A percentile compares a stretch with the other conserved stretches of the same genome.
Conservation (phyloP, 2,888 invertebrate genomes). For the Phortica magna region DNA sequence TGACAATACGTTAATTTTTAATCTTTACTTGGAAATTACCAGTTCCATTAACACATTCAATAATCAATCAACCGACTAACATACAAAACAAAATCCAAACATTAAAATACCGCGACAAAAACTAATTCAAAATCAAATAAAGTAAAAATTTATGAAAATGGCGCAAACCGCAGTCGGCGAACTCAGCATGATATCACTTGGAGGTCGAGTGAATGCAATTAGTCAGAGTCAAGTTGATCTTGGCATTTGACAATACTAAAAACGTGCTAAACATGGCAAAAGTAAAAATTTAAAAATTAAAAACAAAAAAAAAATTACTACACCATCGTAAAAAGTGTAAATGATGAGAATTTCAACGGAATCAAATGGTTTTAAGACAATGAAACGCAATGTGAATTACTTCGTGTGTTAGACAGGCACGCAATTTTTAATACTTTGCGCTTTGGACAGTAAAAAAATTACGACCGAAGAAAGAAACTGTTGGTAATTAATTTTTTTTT, state of each 20-base stretch:
- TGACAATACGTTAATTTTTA: no score
- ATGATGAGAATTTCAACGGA: conserved; percentile 16
- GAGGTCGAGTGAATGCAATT: conserved; percentile 4
- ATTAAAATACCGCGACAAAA: conserved; percentile 4
- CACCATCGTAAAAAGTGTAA: conserved; percentile 13
- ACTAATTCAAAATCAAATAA: background rate
- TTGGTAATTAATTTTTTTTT: background rate
- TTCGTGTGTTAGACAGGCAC: background rate
- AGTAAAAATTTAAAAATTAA: background rate
- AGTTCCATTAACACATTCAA: background rate
- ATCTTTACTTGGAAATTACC: no score
- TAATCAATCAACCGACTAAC: background rate
- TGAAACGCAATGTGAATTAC: conserved; percentile 10
- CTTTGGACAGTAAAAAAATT: background rate
- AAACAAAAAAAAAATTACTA: background rate
- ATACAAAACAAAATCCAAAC: background rate
- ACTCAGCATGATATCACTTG: background rate
- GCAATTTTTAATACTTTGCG: background rate
- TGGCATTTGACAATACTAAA: conserved; percentile 16
- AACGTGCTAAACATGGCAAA: background rate
- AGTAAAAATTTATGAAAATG: background rate
- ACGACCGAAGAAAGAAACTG: background rate
- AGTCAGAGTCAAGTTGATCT: conserved; percentile 11
- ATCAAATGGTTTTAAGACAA: conserved; percentile 10
- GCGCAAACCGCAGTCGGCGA: background rate